Base-by-base conservation (phyloP, 2,797 vertebrate genomes). In the Cryptoprocta ferox region DNA sequence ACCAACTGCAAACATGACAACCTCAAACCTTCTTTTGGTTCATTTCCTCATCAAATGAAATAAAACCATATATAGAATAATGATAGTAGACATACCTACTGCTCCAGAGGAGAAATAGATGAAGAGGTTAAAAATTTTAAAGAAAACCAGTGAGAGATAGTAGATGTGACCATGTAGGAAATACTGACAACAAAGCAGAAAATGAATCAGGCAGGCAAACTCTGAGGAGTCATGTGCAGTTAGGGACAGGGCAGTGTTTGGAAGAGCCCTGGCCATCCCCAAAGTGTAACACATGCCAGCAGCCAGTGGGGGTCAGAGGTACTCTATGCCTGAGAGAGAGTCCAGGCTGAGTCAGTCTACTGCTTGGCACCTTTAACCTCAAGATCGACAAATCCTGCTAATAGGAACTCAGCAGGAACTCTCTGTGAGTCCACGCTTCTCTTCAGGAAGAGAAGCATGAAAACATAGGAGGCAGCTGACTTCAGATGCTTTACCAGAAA, bases 271-370 rank as follows among this genome's bases (percentile, higher is more conserved):
- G 45, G 19, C 48, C 14, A 48, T 24, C 13, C 21, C 9, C 3
- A 16, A 83, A 61, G 30, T 7, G 18, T 50, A 92, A 81, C 32
- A 81, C 1, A 0, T 0, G 0, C 0, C 0, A 1, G 8, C 30
- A 78, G 84, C 97, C 32, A 21, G 90, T 56, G 48, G 91, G 82
- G 68, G 96, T 39, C 95, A 87, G 97, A 73, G 84, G 30, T 0
- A 2, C 12, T 80, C 91, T 21, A 3, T 19, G 53, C 37, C 66
- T 66, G 30, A 63, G n/a, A 85, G 50, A 70, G 37, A 59, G 45
- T 66, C 19, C 8, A n/a, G 53, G 5, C 65, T 53, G 18, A 0
- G 0, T 19, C n/a, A 8, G 0, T 19, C 42, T 19, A 28, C 21
- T 0, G 10, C 15, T 83, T 1, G 3, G 63, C 28, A 32, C 45